Evolutionary conservation across 2,888 invertebrate genomes (phyloP), one percentile per base, ranked within the genome.

Genomic region (Bimastos eiseni): DNA sequence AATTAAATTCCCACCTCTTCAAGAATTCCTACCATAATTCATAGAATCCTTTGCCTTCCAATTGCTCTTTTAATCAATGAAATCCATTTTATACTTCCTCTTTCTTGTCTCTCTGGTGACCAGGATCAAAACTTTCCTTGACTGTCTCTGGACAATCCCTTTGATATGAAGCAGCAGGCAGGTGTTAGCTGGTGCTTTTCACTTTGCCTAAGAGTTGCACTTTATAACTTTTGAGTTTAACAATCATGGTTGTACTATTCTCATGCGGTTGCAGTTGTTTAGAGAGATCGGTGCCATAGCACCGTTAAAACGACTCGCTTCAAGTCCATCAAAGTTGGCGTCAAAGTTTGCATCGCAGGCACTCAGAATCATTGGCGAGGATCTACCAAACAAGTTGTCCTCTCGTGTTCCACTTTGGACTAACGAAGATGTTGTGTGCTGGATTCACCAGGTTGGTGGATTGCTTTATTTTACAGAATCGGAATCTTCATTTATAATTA

Each of bases 401-500:
- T 99, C 99, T 95, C 99, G 99, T 95, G 99, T 99, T 84, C 99
- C 99, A 0, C 96, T 99, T 15, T 99, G 99, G 99, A 98, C 98
- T 0, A 97, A 97, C 34, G 98, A 98, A 95, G 99, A 99, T 95
- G 99, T 99, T 0, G 96, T 97, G 93, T 98, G 99, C 95, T 99
- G 99, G 99, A 98, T 99, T 0, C 98, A 98, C 94, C 99, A 99
- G 96, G 95, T 96, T 91, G 83, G 92, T 33, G 24, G 21, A n/a
- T 33, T 36, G 37, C 44, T 49, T 83, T n/a, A 88, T 36, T 38
- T 37, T 36, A 37, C 24, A 88, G 38, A 36, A 88, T 13, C 36
- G 13, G 21, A 34, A 36, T 15, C 38, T 88, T 11, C 11, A 24
- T 0, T 83, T 55, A 37, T 11, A 11, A 24, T 0, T 83, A 30